Evolutionary conservation across 2,113 vertebrate genomes (phyloP), one percentile per base, ranked within the genome.

Genomic region (Seriola quinqueradiata): DNA sequence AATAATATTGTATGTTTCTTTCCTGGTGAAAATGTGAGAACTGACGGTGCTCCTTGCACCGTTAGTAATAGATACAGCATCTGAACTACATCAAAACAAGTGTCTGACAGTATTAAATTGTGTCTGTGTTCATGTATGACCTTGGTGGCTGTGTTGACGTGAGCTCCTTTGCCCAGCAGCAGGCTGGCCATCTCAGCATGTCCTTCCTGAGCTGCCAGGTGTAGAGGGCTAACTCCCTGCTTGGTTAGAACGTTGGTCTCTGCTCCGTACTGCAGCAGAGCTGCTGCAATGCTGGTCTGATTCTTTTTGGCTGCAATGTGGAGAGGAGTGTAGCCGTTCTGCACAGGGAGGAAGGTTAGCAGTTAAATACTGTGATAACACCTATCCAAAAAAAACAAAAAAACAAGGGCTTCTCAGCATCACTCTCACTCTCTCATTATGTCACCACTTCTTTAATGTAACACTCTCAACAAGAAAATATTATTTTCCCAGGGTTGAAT

Each of bases 251-350:
- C 96, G 71, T 96, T 98, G 72, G 97, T 97, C 80, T 97, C 97
- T 0, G 97, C 97, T 69, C 96, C 98, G 0, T 97, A 97, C 91
- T 95, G 95, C 81, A 99, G 91, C 2, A 99, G 94, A 0, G 97
- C 95, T 73, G 92, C 92, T 7, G 97, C 98, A 5, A 98, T 97
- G 84, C 96, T 96, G 80, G 96, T 96, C 92, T 99, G 98, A 67
- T 99, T 99, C 94, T 99, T 99, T 93, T 98, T 99, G 76, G 98
- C 97, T 70, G 98, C 97, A 8, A 99, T 99, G 85, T 99, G 98
- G 36, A 99, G 95, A 25, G 98, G 98, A 2, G 98, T 99, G 70
- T 99, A 99, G 82, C 98, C 98, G 57, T 99, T 99, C 98, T 99
- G 79, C 7, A 86, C 4, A 70, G 7, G 6, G 21, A 65, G 52